These are phyloP conservation scores for Morus bassanus DNA, from an alignment of 2,797 vertebrate genomes.

Conservation along the genomic window DNA sequence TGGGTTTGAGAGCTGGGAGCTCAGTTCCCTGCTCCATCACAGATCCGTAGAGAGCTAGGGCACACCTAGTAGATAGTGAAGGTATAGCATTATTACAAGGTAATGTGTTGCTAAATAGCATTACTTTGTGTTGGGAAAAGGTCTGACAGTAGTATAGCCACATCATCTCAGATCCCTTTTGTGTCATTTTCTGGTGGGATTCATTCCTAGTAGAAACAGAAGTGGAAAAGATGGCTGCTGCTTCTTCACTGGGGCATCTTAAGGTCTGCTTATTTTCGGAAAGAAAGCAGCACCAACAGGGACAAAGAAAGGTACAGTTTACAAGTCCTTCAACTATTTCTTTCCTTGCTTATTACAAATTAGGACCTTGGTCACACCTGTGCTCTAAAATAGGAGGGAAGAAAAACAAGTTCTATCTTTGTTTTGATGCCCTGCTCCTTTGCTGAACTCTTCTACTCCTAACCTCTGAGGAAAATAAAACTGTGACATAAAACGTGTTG, in stretches of 20 bases:
- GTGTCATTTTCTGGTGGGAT: background rate
- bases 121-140: background rate
- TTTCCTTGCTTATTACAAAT: background rate
- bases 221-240: background rate
- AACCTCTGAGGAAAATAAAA: background rate
- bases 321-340: background rate
- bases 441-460: background rate
- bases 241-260: background rate
- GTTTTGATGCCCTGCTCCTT: background rate
- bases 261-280: background rate
- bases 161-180: background rate
- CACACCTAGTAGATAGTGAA: background rate
- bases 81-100: background rate
- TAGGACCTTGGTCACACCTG: background rate
- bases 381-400: background rate
- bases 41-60: accelerated
- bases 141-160: background rate
- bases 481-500: background rate
- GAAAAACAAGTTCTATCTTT: background rate
- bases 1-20: background rate
- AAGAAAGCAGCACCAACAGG: background rate
- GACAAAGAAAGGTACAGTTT: background rate
- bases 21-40: background rate
- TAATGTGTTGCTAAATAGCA: background rate
- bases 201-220: background rate